phyloP scores from a whole-genome alignment of 2,113 vertebrate species.

The Lepisosteus osseus region DNA sequence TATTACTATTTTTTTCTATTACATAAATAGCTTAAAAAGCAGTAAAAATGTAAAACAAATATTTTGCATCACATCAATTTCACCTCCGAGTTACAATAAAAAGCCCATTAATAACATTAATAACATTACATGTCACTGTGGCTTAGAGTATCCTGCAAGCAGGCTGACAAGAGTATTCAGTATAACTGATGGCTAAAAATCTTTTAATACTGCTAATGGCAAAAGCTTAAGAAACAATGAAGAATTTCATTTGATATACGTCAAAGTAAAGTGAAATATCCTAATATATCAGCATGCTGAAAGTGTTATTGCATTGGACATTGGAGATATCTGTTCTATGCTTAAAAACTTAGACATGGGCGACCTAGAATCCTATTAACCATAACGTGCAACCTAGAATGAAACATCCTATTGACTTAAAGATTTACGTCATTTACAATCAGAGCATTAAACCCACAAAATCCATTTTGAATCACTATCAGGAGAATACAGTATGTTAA shows the following conservation, averaged over 20 bases:
- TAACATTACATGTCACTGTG: neutral
- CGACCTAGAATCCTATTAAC: neutral
- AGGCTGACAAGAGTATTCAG: conserved; percentile 4
- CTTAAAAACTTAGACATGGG: neutral
- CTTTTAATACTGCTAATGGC: conserved; percentile 4
- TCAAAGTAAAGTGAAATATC: neutral
- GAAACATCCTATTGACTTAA: too few species aligned
- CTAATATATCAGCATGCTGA: neutral
- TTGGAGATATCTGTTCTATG: too few species aligned
- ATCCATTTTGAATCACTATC: too few species aligned
- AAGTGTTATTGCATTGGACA: neutral
- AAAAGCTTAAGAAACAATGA: neutral
- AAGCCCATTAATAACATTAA: conserved; percentile 9
- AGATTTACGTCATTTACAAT: too few species aligned
- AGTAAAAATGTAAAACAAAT: neutral
- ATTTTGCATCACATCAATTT: neutral
- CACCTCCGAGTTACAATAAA: neutral
- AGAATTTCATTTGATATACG: neutral
- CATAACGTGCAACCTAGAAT: too few species aligned
- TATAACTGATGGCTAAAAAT: conserved; percentile 3
- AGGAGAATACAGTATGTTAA: too few species aligned
- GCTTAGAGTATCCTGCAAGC: neutral
- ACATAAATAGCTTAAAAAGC: neutral
- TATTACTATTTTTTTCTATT: neutral
- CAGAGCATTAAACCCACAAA: too few species aligned